These are phyloP conservation scores for Pluvialis apricaria DNA, from an alignment of 2,113 vertebrate genomes.

Conservation along the genomic window DNA sequence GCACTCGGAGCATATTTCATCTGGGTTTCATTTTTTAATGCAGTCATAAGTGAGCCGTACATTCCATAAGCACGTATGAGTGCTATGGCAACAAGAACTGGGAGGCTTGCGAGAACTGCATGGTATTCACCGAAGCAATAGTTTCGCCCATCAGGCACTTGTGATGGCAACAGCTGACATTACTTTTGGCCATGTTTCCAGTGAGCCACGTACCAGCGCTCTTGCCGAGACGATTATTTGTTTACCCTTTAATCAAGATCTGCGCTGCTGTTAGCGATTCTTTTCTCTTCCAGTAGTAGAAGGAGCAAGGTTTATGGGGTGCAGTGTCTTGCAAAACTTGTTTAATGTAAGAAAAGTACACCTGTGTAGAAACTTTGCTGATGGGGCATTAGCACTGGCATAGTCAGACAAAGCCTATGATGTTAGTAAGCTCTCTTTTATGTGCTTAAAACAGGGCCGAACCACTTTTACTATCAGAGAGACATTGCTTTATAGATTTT, in stretches of 20 bases:
- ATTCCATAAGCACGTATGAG: background rate
- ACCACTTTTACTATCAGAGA: background rate
- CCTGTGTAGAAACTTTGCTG: background rate
- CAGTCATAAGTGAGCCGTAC: background rate
- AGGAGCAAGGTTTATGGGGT: background rate
- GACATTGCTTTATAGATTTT: background rate
- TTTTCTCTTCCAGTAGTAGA: background rate
- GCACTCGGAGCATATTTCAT: background rate
- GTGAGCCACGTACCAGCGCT: background rate
- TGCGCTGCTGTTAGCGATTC: background rate
- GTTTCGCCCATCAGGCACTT: background rate
- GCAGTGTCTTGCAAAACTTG: background rate
- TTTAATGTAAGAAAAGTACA: background rate
- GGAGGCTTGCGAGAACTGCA: background rate
- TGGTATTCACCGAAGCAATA: background rate
- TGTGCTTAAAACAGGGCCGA: background rate
- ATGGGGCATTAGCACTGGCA: background rate
- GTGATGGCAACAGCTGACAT: background rate
- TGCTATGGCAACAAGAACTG: conserved; percentile 53
- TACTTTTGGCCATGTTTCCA: background rate
- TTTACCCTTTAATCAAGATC: background rate
- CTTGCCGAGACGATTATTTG: background rate
- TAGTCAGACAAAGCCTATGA: background rate
- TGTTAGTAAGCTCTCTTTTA: background rate
- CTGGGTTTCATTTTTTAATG: conserved; percentile 31